Evolutionary conservation across 2,888 invertebrate genomes (phyloP), one percentile per base, ranked within the genome.

Genomic region (Agapetus fuscipes): DNA sequence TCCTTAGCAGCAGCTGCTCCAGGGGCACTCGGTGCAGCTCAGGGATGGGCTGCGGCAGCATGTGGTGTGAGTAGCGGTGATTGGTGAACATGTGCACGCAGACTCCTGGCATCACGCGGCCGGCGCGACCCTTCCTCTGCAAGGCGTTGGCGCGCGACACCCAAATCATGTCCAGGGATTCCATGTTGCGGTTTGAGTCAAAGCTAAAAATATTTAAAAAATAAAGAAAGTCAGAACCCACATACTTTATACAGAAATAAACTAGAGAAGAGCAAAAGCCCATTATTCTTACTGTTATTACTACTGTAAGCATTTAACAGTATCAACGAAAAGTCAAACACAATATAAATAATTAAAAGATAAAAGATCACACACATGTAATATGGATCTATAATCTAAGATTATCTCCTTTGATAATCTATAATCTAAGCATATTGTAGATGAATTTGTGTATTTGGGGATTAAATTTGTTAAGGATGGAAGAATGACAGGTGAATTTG

Each of bases 11-110:
- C 34, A 87, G 56, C 53, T 88, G 87, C 58, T 93, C 91, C 15
- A 95, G 66, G 2, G 95, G 90, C 40, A 89, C 81, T 48, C 94
- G 64, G 42, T 91, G 82, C 55, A 96, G 86, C 65, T 95, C 95
- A 0, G 95, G 91, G 32, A 85, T 74, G 0, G 86, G 86, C 52
- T 87, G 87, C 2, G 76, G 71, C 4, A 78, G 55, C 46, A 90
- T 64, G 41, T 82, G 76, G 49, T 82, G 59, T 17, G 65, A 58
- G 55, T 74, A 82, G 28, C 83, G 71, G 49, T 82, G 78, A 1
- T 78, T 74, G 0, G 91, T 89, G 59, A 83, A 94, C 33, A 95
- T 64, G 54, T 94, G 91, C 39, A 89, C 76, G 54, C 86, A 88
- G 16, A 88, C 78, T 1, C 95, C 95, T 1, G 86, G 74, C 76